Percentiles rank a stretch among this genome's conserved stretches.
phyloP scores from a whole-genome alignment of 2,113 vertebrate species.

The Phalacrocorax pelagicus region DNA sequence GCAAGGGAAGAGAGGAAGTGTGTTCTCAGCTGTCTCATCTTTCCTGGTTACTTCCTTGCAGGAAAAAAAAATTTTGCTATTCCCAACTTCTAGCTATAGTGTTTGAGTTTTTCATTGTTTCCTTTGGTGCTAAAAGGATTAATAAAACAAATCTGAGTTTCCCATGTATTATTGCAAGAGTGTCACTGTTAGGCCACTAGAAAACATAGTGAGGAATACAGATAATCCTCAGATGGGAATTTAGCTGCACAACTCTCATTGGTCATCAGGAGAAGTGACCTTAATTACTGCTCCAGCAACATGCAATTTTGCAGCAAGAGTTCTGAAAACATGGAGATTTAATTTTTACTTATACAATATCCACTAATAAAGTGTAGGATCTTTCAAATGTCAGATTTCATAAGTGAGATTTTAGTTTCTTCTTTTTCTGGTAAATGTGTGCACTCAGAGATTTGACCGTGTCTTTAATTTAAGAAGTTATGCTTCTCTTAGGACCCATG shows the following conservation, averaged over 20 bases:
- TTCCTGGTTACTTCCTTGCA: neutral
- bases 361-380: neutral
- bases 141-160: neutral
- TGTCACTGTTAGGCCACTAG: too few species aligned
- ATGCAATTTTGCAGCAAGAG: neutral
- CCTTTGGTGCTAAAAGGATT: neutral
- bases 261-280: neutral
- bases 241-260: too few species aligned
- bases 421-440: neutral
- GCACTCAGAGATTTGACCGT: neutral
- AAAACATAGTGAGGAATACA: too few species aligned
- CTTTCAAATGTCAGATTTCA: neutral
- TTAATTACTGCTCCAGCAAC: neutral
- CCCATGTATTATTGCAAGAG: too few species aligned
- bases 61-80: neutral
- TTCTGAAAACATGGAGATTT: neutral
- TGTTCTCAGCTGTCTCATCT: neutral
- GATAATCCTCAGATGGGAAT: too few species aligned
- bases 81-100: neutral
- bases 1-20: neutral
- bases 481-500: neutral
- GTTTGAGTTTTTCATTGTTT: neutral
- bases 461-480: neutral
- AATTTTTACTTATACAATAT: neutral
- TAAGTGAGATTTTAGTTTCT: neutral